These are phyloP conservation scores for Kobus ellipsiprymnus DNA, from an alignment of 2,113 vertebrate genomes.

Conservation along the genomic window DNA sequence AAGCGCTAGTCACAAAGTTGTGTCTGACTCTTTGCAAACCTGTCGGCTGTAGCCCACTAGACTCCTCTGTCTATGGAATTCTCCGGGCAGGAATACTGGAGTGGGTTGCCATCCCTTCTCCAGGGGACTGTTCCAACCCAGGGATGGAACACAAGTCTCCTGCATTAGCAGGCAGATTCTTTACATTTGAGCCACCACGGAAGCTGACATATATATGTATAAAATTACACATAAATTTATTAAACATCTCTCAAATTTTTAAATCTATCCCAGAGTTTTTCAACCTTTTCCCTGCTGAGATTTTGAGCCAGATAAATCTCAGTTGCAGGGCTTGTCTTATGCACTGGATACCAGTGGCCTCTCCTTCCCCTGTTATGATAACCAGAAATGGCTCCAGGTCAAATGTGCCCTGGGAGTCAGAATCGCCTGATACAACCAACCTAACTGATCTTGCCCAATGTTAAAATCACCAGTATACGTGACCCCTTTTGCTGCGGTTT, in stretches of 20 bases:
- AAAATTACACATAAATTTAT: neutral
- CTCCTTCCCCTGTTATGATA: no score
- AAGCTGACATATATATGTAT: neutral
- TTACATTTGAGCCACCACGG: neutral
- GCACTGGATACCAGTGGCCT: accelerated
- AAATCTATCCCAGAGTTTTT: neutral
- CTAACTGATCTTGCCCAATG: neutral
- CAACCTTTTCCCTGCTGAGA: neutral
- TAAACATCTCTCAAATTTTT: neutral
- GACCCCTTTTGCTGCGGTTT: neutral
- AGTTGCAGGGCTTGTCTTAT: accelerated
- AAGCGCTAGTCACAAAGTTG: neutral
- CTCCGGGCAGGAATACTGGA: neutral
- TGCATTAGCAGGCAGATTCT: neutral
- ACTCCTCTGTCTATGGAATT: neutral
- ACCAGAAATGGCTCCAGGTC: neutral
- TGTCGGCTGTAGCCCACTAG: neutral
- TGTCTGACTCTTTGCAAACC: neutral
- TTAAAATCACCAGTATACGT: neutral
- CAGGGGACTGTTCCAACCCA: neutral
- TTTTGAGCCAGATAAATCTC: neutral
- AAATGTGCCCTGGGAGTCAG: neutral
- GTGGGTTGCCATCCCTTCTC: neutral
- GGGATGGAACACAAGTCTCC: neutral
- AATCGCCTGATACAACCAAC: accelerated